These are phyloP conservation scores for Gasteruption jaculator DNA, from an alignment of 2,888 invertebrate genomes.

Conservation along the genomic window DNA sequence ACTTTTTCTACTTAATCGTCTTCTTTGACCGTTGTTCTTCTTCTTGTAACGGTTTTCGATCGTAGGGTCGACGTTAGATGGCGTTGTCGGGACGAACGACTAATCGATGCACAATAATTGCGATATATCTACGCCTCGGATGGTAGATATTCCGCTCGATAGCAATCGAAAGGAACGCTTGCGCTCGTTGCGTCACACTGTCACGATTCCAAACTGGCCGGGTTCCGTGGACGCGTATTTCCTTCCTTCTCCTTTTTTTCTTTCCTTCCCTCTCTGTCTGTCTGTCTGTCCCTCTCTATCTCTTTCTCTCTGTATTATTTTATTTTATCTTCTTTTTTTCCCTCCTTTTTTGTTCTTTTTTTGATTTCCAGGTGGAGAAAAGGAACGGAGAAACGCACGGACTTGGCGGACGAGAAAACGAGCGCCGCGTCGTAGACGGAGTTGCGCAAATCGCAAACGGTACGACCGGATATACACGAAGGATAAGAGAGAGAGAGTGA, in stretches of 20 bases:
- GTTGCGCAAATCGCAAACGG: slow-evolving; percentile 34
- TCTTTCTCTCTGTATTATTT: too few relatives aligned
- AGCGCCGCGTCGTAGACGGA: slow-evolving; percentile 20
- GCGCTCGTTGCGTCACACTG: too few relatives aligned
- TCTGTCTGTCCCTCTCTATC: too few relatives aligned
- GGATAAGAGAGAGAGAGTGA: slow-evolving; percentile 10
- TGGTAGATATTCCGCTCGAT: too few relatives aligned
- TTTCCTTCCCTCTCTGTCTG: not conserved
- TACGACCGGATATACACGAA: slow-evolving; percentile 18
- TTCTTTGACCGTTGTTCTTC: not conserved
- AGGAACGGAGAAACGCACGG: not conserved
- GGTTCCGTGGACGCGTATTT: not conserved
- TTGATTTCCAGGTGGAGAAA: too few relatives aligned
- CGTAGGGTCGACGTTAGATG: not conserved
- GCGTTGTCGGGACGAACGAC: too few relatives aligned
- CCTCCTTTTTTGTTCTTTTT: too few relatives aligned
- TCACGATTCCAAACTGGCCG: too few relatives aligned
- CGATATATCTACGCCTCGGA: too few relatives aligned
- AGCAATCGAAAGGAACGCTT: too few relatives aligned
- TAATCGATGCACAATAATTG: too few relatives aligned
- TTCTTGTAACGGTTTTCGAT: not conserved
- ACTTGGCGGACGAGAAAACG: slow-evolving; percentile 20
- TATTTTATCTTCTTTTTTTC: too few relatives aligned
- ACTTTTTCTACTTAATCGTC: slow-evolving; percentile 7
- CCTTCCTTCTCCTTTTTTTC: slow-evolving; percentile 1